Conservation (phyloP, 1,140 invertebrate species). For the Centruroides sculpturatus region DNA sequence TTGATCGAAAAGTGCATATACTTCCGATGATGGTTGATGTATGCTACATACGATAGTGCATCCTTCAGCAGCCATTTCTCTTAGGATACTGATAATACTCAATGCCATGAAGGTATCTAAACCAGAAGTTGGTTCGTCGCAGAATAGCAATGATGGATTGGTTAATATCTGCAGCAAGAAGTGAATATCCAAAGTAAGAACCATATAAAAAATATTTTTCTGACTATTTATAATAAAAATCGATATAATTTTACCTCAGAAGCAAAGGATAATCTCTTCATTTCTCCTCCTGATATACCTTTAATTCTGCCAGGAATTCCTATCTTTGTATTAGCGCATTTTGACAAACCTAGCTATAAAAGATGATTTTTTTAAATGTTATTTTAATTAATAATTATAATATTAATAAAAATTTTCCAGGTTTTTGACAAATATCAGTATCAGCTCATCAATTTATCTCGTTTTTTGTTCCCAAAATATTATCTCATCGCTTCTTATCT, state of each 20-base stretch:
- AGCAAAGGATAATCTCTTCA: constrained; percentile 87
- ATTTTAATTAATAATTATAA: too few relatives aligned
- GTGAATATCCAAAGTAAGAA: constrained; percentile 14
- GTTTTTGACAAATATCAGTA: too few relatives aligned
- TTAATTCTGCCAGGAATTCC: constrained; percentile 69
- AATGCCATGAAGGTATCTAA: constrained; percentile 84
- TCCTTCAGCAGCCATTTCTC: constrained; percentile 49
- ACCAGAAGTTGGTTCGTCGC: constrained; percentile 90
- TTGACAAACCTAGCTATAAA: constrained; percentile 57
- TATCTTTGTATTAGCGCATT: constrained; percentile 59
- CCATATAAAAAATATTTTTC: neutral
- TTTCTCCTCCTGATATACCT: constrained; percentile 90
- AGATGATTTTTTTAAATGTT: neutral
- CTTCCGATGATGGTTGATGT: constrained; percentile 88
- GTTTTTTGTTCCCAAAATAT: too few relatives aligned
- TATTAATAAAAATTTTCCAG: too few relatives aligned
- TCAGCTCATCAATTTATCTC: too few relatives aligned
- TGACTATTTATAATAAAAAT: too few relatives aligned
- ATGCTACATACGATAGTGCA: constrained; percentile 90
- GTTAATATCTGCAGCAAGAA: constrained; percentile 54
- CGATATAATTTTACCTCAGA: constrained; percentile 51
- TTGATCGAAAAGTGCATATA: constrained; percentile 84
- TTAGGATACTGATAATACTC: constrained; percentile 73
- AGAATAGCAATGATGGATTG: constrained; percentile 87
- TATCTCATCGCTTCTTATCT: too few relatives aligned